Percentiles rank a stretch among this genome's conserved stretches.
phyloP scores from a whole-genome alignment of 2,888 invertebrate genomes.

The Neuroscelio doddi region DNA sequence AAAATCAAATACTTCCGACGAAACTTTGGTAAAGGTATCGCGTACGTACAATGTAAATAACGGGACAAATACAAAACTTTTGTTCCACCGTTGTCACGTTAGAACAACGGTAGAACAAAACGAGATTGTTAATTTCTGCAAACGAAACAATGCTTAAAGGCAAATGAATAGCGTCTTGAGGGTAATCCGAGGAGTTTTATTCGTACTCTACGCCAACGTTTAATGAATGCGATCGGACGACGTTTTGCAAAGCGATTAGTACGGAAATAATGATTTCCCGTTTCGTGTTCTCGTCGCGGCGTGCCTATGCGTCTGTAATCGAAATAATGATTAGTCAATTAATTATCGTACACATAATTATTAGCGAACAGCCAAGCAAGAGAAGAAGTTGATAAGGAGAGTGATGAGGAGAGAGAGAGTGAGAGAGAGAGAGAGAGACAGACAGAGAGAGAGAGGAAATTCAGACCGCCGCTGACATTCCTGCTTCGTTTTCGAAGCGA shows the following conservation, averaged over 20 bases:
- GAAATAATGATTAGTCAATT: constrained; percentile 70
- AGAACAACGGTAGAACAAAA: no score
- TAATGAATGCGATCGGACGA: constrained; percentile 44
- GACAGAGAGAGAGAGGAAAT: constrained; percentile 30
- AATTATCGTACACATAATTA: constrained; percentile 71
- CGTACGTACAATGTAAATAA: no score
- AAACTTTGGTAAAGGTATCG: no score
- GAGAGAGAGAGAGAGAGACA: constrained; percentile 14
- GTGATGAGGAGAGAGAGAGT: constrained; percentile 13
- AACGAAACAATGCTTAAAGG: constrained; percentile 24
- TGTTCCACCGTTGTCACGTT: no score
- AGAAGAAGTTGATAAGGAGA: constrained; percentile 13
- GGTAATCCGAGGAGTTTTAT: constrained; percentile 38
- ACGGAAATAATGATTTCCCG: constrained; percentile 55
- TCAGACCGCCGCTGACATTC: constrained; percentile 20
- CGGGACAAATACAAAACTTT: no score
- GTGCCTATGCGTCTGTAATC: constrained; percentile 50
- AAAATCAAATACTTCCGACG: no score
- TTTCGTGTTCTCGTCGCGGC: constrained; percentile 32
- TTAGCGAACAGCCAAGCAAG: constrained; percentile 62
- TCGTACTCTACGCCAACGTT: constrained; percentile 19
- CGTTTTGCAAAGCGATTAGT: constrained; percentile 51
- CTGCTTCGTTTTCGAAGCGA: constrained; percentile 12
- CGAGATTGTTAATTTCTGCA: constrained; percentile 28
- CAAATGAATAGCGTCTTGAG: constrained; percentile 29